These are phyloP conservation scores for Tachina grossa DNA, from an alignment of 2,888 invertebrate species.

Conservation along the genomic window DNA sequence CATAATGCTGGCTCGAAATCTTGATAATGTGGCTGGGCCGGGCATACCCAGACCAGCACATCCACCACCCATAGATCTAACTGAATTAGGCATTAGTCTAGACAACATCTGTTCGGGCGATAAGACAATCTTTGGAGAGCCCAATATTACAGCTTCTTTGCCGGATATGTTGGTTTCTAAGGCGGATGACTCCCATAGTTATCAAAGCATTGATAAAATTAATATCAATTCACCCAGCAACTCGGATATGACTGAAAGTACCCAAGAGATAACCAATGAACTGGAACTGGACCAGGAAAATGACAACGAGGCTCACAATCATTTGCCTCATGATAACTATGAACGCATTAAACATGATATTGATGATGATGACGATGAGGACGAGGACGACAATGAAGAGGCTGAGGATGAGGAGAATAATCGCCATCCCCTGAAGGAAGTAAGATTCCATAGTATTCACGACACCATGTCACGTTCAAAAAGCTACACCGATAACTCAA, in stretches of 20 bases:
- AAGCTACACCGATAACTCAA: slow-evolving; percentile 84
- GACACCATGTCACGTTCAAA: slow-evolving; percentile 84
- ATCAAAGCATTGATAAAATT: slow-evolving; percentile 82
- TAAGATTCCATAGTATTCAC: slow-evolving; percentile 81
- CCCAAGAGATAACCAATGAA: slow-evolving; percentile 81
- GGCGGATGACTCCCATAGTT: slow-evolving; percentile 81
- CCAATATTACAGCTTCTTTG: slow-evolving; percentile 85
- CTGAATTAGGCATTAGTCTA: slow-evolving; percentile 84
- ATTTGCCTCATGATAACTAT: slow-evolving; percentile 78
- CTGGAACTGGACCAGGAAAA: slow-evolving; percentile 78
- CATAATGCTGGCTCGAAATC: slow-evolving; percentile 75
- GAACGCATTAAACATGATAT: slow-evolving; percentile 74
- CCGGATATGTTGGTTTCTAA: slow-evolving; percentile 84
- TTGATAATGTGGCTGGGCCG: slow-evolving; percentile 78
- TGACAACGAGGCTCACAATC: slow-evolving; percentile 75
- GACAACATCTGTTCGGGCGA: slow-evolving; percentile 84
- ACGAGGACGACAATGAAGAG: slow-evolving; percentile 68
- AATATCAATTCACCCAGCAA: slow-evolving; percentile 80
- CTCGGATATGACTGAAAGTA: slow-evolving; percentile 81
- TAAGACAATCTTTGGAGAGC: slow-evolving; percentile 81
- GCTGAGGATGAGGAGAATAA: slow-evolving; percentile 69
- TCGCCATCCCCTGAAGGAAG: slow-evolving; percentile 79
- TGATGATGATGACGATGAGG: slow-evolving; percentile 73
- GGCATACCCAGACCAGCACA: slow-evolving; percentile 84
- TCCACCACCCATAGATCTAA: slow-evolving; percentile 85